A percentile compares a stretch with the other conserved stretches of the same genome.
These are phyloP conservation scores for Dicranocentrus wangi DNA, from an alignment of 2,888 invertebrate species.

Conservation along the genomic window DNA sequence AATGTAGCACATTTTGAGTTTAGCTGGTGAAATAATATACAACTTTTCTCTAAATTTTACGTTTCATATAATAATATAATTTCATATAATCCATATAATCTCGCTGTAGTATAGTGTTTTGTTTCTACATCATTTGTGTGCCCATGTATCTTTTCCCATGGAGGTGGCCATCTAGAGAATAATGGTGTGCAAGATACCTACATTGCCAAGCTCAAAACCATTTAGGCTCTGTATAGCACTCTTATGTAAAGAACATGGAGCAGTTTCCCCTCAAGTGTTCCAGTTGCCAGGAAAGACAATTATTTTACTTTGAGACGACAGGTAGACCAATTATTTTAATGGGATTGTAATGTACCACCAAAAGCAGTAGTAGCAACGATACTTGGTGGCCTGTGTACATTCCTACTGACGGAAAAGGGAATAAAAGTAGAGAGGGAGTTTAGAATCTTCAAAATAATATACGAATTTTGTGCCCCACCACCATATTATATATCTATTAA, in stretches of 20 bases:
- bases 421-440: neutral
- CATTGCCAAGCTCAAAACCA: no score
- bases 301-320: constrained; percentile 69
- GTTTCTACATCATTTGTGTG: constrained; percentile 15
- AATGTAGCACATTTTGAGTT: constrained; percentile 8
- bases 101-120: neutral
- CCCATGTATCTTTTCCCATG: neutral
- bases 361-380: constrained; percentile 54
- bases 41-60: constrained; percentile 28
- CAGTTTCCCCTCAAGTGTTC: constrained; percentile 64
- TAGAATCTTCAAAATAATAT: constrained; percentile 15
- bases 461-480: neutral
- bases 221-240: no score
- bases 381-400: neutral
- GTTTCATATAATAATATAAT: constrained; percentile 18
- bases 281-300: constrained; percentile 66
- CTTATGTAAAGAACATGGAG: constrained; percentile 11
- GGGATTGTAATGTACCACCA: constrained; percentile 69
- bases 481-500: neutral
- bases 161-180: neutral
- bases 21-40: constrained; percentile 39
- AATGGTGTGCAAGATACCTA: neutral
- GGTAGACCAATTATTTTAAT: constrained; percentile 70
- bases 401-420: constrained; percentile 6
- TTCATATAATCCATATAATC: no score